Conservation (phyloP, 37 sponge, comb jelly and placozoan species). For the Cladorhizidae sp. region DNA sequence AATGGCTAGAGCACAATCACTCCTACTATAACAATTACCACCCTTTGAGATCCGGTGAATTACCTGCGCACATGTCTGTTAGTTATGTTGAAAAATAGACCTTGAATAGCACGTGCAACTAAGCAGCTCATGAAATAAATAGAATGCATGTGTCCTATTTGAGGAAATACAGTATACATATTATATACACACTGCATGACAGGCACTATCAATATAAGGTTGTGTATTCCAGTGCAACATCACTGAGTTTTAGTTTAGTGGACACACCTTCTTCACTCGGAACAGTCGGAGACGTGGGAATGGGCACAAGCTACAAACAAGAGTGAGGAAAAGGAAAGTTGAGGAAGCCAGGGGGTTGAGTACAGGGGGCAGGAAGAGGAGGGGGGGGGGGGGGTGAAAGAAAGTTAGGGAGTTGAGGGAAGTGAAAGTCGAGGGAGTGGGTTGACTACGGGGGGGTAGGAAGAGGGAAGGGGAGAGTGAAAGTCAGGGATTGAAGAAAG, state of each 20-base stretch:
- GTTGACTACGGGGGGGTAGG: background rate
- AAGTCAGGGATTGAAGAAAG: too few species aligned
- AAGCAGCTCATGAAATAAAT: too few species aligned
- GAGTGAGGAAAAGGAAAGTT: background rate
- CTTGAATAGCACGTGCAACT: too few species aligned
- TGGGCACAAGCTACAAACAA: slow-evolving; percentile 29
- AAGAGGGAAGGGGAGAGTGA: background rate
- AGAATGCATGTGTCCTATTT: too few species aligned
- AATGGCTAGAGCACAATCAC: too few species aligned
- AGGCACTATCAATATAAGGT: too few species aligned
- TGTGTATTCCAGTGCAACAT: background rate
- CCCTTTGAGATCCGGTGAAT: too few species aligned
- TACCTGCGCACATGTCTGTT: too few species aligned
- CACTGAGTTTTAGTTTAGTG: background rate
- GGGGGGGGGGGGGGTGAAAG: background rate
- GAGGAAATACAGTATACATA: too few species aligned
- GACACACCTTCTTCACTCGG: slow-evolving; percentile 26
- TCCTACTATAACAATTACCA: too few species aligned
- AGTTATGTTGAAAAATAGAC: too few species aligned
- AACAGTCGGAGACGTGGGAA: slow-evolving; percentile 29
- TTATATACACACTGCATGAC: too few species aligned
- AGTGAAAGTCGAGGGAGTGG: background rate
- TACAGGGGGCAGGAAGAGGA: background rate
- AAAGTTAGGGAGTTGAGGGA: background rate
- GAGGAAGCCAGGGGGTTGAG: background rate